Evolutionary conservation across 2,888 invertebrate genomes (phyloP).

Genomic region (Vandiemenella viatica): DNA sequence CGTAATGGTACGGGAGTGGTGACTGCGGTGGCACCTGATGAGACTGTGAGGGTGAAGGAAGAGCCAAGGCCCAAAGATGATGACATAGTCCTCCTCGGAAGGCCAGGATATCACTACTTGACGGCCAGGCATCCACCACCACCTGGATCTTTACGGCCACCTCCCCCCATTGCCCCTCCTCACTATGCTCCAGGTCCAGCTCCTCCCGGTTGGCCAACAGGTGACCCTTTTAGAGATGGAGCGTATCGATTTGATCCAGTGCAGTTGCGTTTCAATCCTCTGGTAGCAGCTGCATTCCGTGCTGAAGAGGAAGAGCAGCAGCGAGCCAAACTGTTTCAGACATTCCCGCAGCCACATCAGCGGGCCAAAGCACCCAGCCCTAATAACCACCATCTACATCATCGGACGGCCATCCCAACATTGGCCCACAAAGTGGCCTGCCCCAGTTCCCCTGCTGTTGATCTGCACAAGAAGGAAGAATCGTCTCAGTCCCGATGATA

Average conservation of each 20-base stretch:
- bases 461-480: constrained; percentile 16
- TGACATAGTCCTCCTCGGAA: constrained; percentile 26
- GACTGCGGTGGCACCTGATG: constrained; percentile 21
- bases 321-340: constrained; percentile 54
- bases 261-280: constrained; percentile 51
- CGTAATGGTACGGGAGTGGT: constrained; percentile 47
- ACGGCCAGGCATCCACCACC: background rate
- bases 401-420: constrained; percentile 6
- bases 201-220: constrained; percentile 20
- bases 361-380: constrained; percentile 42
- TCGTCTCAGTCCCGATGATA: constrained; percentile 16
- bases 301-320: constrained; percentile 50
- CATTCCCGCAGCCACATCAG: constrained; percentile 36
- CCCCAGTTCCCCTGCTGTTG: constrained; percentile 6
- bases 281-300: constrained; percentile 55
- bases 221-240: constrained; percentile 39
- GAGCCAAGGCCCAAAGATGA: constrained; percentile 34
- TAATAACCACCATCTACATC: constrained; percentile 25
- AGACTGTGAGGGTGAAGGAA: constrained; percentile 45
- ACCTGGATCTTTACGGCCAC: background rate
- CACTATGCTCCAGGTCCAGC: constrained; percentile 25
- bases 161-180: constrained; percentile 29
- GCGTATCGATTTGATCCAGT: constrained; percentile 57
- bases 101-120: constrained; percentile 26
- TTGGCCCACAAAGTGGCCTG: constrained; percentile 8